These are phyloP conservation scores for Hylia prasina DNA, from an alignment of 2,113 vertebrate species.

Conservation along the genomic window DNA sequence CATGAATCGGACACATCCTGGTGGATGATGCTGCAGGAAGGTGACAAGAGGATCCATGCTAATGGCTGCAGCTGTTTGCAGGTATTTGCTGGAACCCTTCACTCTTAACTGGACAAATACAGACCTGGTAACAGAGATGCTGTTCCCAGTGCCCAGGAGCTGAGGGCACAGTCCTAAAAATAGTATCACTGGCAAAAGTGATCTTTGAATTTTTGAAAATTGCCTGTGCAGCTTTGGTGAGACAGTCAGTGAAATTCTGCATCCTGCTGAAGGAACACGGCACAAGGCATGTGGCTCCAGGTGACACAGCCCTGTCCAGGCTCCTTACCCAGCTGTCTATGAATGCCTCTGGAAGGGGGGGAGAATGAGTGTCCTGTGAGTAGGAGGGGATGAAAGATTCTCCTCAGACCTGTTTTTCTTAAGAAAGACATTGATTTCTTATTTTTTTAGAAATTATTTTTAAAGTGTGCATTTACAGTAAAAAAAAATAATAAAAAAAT, in stretches of 20 bases:
- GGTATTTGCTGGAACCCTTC: neutral
- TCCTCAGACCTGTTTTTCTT: neutral
- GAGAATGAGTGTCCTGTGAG: neutral
- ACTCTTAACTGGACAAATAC: neutral
- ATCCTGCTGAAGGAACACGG: neutral
- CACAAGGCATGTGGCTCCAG: neutral
- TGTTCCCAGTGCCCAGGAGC: neutral
- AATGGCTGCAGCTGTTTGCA: neutral
- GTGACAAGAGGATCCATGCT: neutral
- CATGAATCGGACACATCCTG: rapidly evolving
- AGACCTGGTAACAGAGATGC: neutral
- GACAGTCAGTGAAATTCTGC: neutral
- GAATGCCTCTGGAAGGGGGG: too few species aligned
- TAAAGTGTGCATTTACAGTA: neutral
- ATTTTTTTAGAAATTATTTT: neutral
- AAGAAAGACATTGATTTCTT: neutral
- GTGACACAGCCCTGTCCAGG: neutral
- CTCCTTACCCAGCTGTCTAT: neutral
- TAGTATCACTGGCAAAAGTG: neutral
- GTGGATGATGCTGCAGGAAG: neutral
- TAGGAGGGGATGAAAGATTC: neutral
- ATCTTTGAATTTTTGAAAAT: neutral
- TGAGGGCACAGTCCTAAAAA: neutral
- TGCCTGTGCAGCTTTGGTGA: neutral
- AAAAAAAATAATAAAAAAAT: neutral